These are phyloP conservation scores for Threskiornis aethiopicus DNA, from an alignment of 2,797 vertebrate species.

Conservation along the genomic window DNA sequence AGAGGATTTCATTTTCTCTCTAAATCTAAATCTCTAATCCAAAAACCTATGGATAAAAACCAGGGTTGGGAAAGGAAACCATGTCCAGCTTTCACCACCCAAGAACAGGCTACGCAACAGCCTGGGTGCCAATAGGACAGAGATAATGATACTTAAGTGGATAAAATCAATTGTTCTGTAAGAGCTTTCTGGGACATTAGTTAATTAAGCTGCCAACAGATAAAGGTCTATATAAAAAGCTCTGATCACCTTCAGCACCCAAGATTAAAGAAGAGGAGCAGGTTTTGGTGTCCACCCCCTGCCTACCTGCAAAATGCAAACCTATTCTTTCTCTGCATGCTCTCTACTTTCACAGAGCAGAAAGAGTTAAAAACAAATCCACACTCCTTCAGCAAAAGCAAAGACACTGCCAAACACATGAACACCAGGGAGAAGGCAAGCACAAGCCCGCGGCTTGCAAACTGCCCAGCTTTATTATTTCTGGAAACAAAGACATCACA, in stretches of 20 bases:
- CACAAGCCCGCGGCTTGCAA: not conserved
- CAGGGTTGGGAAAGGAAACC: not conserved
- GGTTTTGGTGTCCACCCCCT: not conserved
- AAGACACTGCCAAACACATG: conserved; percentile 6
- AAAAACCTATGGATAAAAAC: not conserved
- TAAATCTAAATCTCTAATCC: not conserved
- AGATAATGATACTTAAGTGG: not conserved
- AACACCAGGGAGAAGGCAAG: conserved; percentile 14
- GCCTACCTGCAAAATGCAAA: not conserved
- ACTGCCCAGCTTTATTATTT: conserved; percentile 31
- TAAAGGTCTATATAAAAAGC: not conserved
- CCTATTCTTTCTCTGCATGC: not conserved
- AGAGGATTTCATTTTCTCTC: not conserved
- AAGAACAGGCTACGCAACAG: not conserved
- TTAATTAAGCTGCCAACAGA: conserved; percentile 42
- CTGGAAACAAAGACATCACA: conserved; percentile 14
- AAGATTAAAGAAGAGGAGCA: not conserved
- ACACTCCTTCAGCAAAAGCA: not conserved
- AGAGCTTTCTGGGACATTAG: conserved; percentile 20
- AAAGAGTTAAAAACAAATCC: conserved; percentile 41
- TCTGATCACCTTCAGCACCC: not conserved
- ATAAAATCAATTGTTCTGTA: conserved; percentile 25
- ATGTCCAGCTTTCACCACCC: not conserved
- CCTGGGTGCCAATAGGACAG: not conserved
- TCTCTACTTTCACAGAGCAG: not conserved